A percentile compares a stretch with the other conserved stretches of the same genome.
Evolutionary conservation across 2,888 invertebrate species (phyloP).

Genomic region (Branchipolynoe longqiensis): DNA sequence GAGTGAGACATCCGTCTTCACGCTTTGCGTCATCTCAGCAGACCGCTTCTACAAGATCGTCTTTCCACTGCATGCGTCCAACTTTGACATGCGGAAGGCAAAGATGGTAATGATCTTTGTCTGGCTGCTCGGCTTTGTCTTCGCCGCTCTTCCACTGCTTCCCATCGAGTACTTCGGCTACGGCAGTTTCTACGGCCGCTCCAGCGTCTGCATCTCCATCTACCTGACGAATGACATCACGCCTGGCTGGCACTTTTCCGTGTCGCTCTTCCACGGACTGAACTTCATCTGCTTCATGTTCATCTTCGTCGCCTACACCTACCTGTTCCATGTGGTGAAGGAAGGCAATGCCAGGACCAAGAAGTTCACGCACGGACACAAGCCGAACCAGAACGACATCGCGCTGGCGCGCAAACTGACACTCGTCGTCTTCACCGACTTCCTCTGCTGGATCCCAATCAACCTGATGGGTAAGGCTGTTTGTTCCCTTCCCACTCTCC

Average conservation of each 20-base stretch:
- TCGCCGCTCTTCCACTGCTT: slow-evolving; percentile 76
- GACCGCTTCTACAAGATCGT: slow-evolving; percentile 52
- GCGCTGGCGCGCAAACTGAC: slow-evolving; percentile 30
- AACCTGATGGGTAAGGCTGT: slow-evolving; percentile 56
- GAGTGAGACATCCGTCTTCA: slow-evolving; percentile 43
- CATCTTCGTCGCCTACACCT: slow-evolving; percentile 54
- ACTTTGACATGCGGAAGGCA: slow-evolving; percentile 69
- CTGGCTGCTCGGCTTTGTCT: slow-evolving; percentile 73
- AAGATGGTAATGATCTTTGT: slow-evolving; percentile 68
- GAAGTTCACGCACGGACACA: slow-evolving; percentile 12
- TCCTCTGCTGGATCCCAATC: slow-evolving; percentile 49
- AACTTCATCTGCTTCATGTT: slow-evolving; percentile 27
- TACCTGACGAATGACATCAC: slow-evolving; percentile 27
- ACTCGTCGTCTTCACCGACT: slow-evolving; percentile 40
- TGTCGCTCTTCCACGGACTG: slow-evolving; percentile 36
- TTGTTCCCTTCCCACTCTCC: no score
- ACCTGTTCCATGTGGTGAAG: slow-evolving; percentile 32
- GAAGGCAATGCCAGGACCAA: slow-evolving; percentile 19
- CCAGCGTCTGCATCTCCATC: slow-evolving; percentile 52
- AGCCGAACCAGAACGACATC: slow-evolving; percentile 37
- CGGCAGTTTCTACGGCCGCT: slow-evolving; percentile 34
- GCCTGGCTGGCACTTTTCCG: slow-evolving; percentile 51
- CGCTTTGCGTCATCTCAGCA: slow-evolving; percentile 37
- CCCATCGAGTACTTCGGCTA: slow-evolving; percentile 73
- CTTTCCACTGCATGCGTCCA: slow-evolving; percentile 15